phyloP scores from a whole-genome alignment of 2,797 vertebrate genomes.

The Gambelia wislizenii region DNA sequence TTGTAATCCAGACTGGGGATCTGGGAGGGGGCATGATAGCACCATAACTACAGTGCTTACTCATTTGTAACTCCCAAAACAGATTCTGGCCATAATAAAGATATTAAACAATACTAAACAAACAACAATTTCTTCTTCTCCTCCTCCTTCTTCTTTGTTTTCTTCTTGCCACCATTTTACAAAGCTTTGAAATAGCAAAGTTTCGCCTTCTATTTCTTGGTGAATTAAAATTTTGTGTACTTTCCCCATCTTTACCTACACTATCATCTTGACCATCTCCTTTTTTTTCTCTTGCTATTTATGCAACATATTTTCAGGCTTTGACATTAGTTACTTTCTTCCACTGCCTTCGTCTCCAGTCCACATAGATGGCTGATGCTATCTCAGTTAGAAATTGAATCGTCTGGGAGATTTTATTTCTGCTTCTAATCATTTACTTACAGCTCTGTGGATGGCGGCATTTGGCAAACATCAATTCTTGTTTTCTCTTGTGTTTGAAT shows the following conservation, averaged over 20 bases:
- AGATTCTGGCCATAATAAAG: not conserved
- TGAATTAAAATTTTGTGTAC: not conserved
- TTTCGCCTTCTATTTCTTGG: not conserved
- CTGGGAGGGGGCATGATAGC: too few relatives aligned
- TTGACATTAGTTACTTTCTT: conserved; percentile 33
- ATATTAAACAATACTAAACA: not conserved
- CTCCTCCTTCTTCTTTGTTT: too few relatives aligned
- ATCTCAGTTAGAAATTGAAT: conserved; percentile 57
- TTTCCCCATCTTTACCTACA: not conserved
- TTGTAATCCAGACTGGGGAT: too few relatives aligned
- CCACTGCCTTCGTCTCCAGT: conserved; percentile 8
- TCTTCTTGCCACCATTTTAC: not conserved
- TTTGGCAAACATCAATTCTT: conserved; percentile 61
- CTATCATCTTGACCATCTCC: conserved; percentile 14
- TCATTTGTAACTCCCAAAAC: too few relatives aligned
- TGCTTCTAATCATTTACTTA: conserved; percentile 58
- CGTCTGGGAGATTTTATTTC: conserved; percentile 45
- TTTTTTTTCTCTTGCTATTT: conserved; percentile 22
- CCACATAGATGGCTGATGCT: conserved; percentile 47
- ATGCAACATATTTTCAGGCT: not conserved
- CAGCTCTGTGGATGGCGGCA: conserved; percentile 47
- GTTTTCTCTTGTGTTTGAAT: conserved; percentile 61
- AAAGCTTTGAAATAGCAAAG: not conserved
- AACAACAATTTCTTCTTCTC: too few relatives aligned
- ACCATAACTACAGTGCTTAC: too few relatives aligned